These are phyloP conservation scores for Amazona vittata DNA, from an alignment of 2,113 vertebrate species.

Conservation along the genomic window DNA sequence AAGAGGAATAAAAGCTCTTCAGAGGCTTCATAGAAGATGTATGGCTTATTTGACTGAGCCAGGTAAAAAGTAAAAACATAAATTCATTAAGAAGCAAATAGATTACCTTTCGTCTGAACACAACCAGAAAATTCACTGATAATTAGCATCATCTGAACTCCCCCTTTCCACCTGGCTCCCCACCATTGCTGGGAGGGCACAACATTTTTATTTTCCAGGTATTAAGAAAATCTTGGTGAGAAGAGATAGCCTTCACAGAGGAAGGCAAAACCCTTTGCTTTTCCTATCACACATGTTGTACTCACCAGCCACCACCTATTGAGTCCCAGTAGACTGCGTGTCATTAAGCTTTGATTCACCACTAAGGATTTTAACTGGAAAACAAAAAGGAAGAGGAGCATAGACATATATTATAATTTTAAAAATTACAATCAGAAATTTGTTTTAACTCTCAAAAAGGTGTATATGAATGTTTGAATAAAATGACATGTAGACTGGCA, in stretches of 20 bases:
- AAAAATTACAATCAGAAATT: neutral
- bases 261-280: neutral
- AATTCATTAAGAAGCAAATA: neutral
- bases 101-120: neutral
- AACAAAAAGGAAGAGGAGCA: neutral
- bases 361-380: neutral
- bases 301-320: neutral
- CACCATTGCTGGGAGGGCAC: neutral
- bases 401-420: neutral
- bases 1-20: neutral
- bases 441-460: neutral
- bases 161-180: neutral
- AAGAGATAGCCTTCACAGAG: neutral
- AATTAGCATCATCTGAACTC: neutral
- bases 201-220: neutral
- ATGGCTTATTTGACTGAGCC: neutral
- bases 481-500: neutral
- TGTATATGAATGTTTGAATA: neutral
- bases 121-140: neutral
- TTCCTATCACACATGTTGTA: accelerated
- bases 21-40: neutral
- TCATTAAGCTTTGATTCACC: neutral
- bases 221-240: neutral
- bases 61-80: neutral
- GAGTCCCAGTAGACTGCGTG: neutral